phyloP scores from a whole-genome alignment of 2,113 vertebrate species.

The Neogale vison region DNA sequence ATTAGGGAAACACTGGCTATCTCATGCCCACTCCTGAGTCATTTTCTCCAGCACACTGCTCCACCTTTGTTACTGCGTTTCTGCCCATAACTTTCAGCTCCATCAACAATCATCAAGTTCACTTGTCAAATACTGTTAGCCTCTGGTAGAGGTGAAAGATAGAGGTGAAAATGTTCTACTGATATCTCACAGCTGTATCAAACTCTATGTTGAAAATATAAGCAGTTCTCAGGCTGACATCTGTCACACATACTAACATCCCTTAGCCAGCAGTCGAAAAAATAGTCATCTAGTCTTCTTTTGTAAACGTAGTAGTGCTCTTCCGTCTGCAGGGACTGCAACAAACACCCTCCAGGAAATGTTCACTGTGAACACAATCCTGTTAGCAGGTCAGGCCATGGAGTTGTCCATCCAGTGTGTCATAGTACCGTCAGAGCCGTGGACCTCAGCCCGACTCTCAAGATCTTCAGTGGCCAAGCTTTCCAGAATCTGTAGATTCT shows the following conservation, averaged over 20 bases:
- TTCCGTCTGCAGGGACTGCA: background rate
- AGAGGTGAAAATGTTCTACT: background rate
- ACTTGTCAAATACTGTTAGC: background rate
- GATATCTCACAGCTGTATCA: background rate
- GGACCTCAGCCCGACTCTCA: background rate
- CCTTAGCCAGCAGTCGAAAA: background rate
- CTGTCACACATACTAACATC: background rate
- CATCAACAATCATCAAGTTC: background rate
- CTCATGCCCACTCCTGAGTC: background rate
- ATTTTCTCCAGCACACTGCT: background rate
- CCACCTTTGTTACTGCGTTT: background rate
- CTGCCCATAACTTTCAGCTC: background rate
- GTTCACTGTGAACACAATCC: background rate
- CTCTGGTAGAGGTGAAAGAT: background rate
- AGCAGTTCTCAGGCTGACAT: background rate
- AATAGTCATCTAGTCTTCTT: background rate
- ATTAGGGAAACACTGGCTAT: background rate
- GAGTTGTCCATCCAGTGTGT: background rate
- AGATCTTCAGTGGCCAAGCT: background rate
- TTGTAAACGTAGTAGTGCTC: background rate
- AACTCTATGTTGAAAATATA: background rate
- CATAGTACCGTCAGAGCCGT: background rate
- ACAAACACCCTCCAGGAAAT: background rate
- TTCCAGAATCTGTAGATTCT: background rate
- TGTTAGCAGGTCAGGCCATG: background rate